These are phyloP conservation scores for Agrotis exclamationis DNA, from an alignment of 2,888 invertebrate genomes.

Conservation along the genomic window DNA sequence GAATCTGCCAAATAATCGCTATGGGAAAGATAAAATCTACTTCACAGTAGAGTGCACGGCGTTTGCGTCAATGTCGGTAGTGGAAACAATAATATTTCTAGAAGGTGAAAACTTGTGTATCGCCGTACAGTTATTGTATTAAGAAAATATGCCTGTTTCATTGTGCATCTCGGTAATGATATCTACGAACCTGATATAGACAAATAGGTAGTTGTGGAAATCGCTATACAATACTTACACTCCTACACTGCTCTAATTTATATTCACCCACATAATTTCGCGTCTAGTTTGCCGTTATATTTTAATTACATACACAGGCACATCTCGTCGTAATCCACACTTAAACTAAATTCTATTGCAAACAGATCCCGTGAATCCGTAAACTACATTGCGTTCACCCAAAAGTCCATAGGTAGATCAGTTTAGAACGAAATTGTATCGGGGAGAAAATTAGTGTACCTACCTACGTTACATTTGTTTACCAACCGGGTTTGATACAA, in stretches of 20 bases:
- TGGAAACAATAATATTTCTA: slow-evolving; percentile 20
- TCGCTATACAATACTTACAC: too few relatives aligned
- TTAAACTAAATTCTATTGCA: neutral
- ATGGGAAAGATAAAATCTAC: slow-evolving; percentile 56
- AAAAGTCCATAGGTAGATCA: too few relatives aligned
- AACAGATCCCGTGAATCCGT: neutral
- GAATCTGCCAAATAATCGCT: slow-evolving; percentile 66
- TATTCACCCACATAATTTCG: slow-evolving; percentile 12
- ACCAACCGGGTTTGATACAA: slow-evolving; percentile 11
- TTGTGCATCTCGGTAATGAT: slow-evolving; percentile 7
- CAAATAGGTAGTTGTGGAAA: neutral
- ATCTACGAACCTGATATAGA: neutral
- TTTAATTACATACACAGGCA: slow-evolving; percentile 23
- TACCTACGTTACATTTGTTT: neutral
- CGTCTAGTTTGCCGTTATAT: slow-evolving; percentile 21
- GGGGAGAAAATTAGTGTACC: neutral
- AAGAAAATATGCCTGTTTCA: slow-evolving; percentile 3
- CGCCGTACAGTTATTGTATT: slow-evolving; percentile 2
- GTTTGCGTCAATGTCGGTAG: slow-evolving; percentile 23
- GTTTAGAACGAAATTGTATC: neutral
- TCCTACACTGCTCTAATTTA: slow-evolving; percentile 12
- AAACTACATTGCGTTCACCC: neutral
- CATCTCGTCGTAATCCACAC: neutral
- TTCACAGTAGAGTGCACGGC: slow-evolving; percentile 38
- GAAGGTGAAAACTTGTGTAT: slow-evolving; percentile 19